Evolutionary conservation across 1,140 invertebrate species (phyloP).

Genomic region (Procambarus virginalis): DNA sequence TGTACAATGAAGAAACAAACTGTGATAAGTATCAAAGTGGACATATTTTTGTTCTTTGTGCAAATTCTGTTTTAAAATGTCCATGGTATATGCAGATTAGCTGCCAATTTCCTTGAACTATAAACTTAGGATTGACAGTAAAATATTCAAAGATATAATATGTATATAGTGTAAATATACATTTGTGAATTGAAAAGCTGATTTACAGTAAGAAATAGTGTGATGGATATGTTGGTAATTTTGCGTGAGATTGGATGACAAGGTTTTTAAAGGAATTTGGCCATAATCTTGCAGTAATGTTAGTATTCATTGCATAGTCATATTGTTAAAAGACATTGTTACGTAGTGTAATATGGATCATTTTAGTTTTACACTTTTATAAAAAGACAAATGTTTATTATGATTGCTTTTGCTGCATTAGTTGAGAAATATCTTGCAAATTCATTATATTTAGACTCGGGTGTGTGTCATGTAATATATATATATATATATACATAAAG

Average conservation of each 20-base stretch:
- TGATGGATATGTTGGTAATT: background rate
- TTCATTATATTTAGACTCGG: background rate
- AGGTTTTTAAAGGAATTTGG: slow-evolving; percentile 2
- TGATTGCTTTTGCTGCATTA: background rate
- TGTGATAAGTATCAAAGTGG: slow-evolving; percentile 53
- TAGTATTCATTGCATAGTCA: slow-evolving; percentile 16
- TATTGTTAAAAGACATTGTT: slow-evolving; percentile 14
- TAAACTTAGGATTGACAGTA: background rate
- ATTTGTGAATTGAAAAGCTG: background rate
- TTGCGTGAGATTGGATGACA: background rate
- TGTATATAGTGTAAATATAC: background rate
- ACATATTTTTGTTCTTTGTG: slow-evolving; percentile 27
- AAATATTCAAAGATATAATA: background rate
- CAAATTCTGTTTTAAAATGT: background rate
- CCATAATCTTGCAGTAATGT: slow-evolving; percentile 6
- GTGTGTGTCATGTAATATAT: background rate
- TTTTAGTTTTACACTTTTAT: slow-evolving; percentile 15
- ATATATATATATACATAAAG: background rate
- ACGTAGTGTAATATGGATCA: background rate
- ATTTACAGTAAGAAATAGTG: background rate
- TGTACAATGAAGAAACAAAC: slow-evolving; percentile 61
- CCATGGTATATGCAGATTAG: slow-evolving; percentile 33
- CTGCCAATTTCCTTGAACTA: slow-evolving; percentile 26
- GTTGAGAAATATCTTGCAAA: background rate
- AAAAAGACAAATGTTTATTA: background rate